These are phyloP conservation scores for Drosophila flavopinicola DNA, from an alignment of 2,888 invertebrate species.

Conservation along the genomic window DNA sequence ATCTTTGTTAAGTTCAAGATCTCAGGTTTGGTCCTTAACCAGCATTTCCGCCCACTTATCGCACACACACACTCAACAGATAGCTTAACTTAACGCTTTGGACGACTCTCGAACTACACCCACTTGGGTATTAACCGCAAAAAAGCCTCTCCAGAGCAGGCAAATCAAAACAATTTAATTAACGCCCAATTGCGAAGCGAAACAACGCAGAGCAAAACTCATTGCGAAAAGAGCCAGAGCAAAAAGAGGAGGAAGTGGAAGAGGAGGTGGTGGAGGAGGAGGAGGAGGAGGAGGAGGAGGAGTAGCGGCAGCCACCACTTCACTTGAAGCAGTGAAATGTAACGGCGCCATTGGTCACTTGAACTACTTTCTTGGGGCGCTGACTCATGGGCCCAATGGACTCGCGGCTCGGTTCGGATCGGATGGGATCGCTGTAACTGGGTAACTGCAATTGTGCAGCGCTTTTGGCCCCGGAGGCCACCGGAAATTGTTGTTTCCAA, in stretches of 20 bases:
- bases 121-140: constrained; percentile 51
- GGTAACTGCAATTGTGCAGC: constrained; percentile 60
- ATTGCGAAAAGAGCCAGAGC: neutral
- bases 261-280: constrained; percentile 1
- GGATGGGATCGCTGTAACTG: constrained; percentile 5
- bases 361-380: constrained; percentile 68
- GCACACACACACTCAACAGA: constrained; percentile 5
- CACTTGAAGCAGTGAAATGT: constrained; percentile 71
- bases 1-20: constrained; percentile 23
- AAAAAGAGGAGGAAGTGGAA: neutral
- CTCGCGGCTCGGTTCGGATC: constrained; percentile 6
- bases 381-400: constrained; percentile 54
- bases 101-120: constrained; percentile 20
- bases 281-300: constrained; percentile 2
- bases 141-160: constrained; percentile 30
- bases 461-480: constrained; percentile 52
- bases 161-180: constrained; percentile 75
- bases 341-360: constrained; percentile 77
- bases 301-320: constrained; percentile 34
- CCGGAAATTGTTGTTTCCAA: constrained; percentile 67
- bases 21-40: constrained; percentile 30
- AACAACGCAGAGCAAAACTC: constrained; percentile 10
- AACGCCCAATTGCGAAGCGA: constrained; percentile 59
- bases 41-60: constrained; percentile 49
- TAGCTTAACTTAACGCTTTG: constrained; percentile 7